phyloP scores from a whole-genome alignment of 1,140 invertebrate genomes.

The Anagrus nilaparvatae region DNA sequence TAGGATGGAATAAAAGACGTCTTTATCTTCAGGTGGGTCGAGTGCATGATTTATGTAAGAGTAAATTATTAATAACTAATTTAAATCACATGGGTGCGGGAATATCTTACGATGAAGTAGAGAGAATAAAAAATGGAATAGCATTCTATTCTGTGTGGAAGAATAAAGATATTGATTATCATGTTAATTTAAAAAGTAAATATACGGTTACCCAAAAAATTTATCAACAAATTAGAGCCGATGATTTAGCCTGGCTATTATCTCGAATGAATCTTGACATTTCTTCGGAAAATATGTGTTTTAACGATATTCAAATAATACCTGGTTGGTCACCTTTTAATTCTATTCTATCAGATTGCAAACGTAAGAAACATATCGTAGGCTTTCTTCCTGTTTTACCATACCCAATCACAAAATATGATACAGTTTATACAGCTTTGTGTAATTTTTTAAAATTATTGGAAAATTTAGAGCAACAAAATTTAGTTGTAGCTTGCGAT shows the following conservation, averaged over 20 bases:
- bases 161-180: background rate
- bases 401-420: conserved; percentile 2
- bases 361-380: background rate
- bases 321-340: conserved; percentile 6
- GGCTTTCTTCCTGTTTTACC: conserved; percentile 9
- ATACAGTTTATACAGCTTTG: conserved; percentile 8
- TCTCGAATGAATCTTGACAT: no score
- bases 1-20: no score
- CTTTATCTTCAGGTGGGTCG: no score
- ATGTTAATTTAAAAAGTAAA: no score
- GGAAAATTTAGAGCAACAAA: conserved; percentile 7
- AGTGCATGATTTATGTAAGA: conserved; percentile 4
- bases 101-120: conserved; percentile 12
- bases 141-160: conserved; percentile 4
- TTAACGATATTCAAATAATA: no score
- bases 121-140: conserved; percentile 7
- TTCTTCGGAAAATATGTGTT: no score
- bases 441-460: conserved; percentile 8
- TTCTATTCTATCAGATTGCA: conserved; percentile 1
- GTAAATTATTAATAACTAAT: conserved; percentile 3
- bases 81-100: conserved; percentile 6
- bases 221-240: background rate
- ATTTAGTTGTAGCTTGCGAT: conserved; percentile 3
- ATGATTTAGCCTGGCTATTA: no score
- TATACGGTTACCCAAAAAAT: background rate